A percentile compares a stretch with the other conserved stretches of the same genome.
phyloP scores from a whole-genome alignment of 2,888 invertebrate species.

The Caenorhabditis parvicauda region DNA sequence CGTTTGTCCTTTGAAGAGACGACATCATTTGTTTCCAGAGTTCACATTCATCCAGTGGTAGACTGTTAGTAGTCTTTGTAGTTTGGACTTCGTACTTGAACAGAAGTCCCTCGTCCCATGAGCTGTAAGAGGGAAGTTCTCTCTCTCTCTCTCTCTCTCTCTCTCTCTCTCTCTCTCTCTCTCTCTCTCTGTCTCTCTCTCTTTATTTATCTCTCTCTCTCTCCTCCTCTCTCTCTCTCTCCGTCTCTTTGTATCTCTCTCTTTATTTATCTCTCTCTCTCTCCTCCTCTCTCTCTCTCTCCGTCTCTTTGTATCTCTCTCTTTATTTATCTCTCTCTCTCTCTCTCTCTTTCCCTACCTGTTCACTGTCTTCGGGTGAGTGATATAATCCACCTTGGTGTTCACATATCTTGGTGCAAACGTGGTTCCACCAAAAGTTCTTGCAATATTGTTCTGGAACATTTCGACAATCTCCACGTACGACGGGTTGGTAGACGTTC shows the following conservation, averaged over 20 bases:
- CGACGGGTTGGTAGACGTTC: slow-evolving; percentile 30
- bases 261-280: too few species aligned
- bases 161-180: too few species aligned
- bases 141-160: too few species aligned
- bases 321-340: too few species aligned
- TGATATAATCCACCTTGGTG: slow-evolving; percentile 55
- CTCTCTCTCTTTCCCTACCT: too few species aligned
- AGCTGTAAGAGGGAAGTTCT: slow-evolving; percentile 35
- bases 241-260: too few species aligned
- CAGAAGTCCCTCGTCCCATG: slow-evolving; percentile 60
- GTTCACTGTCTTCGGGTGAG: slow-evolving; percentile 61
- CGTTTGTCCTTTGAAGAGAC: slow-evolving; percentile 44
- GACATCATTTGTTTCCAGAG: slow-evolving; percentile 57
- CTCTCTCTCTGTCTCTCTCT: too few species aligned
- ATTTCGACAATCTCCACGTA: slow-evolving; percentile 60
- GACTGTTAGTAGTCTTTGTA: slow-evolving; percentile 26
- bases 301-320: too few species aligned
- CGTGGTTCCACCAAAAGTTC: slow-evolving; percentile 54
- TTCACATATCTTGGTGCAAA: slow-evolving; percentile 55
- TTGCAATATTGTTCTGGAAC: slow-evolving; percentile 53
- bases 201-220: too few species aligned
- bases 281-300: too few species aligned
- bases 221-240: too few species aligned
- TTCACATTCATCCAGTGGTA: slow-evolving; percentile 55
- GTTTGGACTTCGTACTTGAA: slow-evolving; percentile 60